Base-by-base conservation (phyloP, 2,797 vertebrate species). In the Pseudochromis fuscus region DNA sequence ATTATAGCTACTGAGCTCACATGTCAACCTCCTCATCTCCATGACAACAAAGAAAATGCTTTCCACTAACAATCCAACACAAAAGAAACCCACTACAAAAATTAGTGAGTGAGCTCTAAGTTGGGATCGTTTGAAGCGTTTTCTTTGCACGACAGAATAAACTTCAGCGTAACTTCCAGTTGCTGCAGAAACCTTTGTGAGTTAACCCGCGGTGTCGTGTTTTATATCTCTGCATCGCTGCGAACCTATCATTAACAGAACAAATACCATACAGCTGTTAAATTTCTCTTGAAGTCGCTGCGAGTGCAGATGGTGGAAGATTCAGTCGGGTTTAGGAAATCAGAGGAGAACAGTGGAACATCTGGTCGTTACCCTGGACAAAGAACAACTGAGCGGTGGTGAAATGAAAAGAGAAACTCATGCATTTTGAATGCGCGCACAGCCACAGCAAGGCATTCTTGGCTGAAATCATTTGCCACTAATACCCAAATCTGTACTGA, bases 361-460 rank as follows among this genome's bases (percentile, higher is more conserved):
- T 94, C 94, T 95, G 94, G 91, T 91, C 90, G 89, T 86, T 86
- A 78, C 79, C 76, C 92, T 89, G 91, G 89, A 91, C 88, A 79
- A 82, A 85, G 88, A 90, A 89, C 88, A 89, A 88, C 90, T 59
- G 81, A 77, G 79, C 78, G 52, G 75, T 81, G 86, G 83, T 70
- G 79, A 86, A 90, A 88, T 85, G 78, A 91, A 91, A n/a, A 89
- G 85, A 79, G 75, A 91, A 89, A 87, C 89, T 92, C 83, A 85
- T 89, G 89, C 88, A 84, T 89, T 91, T 66, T 87, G 88, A 94
- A 91, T 90, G 92, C 68, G 79, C 82, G 62, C 57, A 74, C 42
- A 80, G 89, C 93, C 92, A 87, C 93, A 93, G 90, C 71, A 78
- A 88, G 87, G 87, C 87, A 91, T 93, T 86, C 84, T 90, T 86